Evolutionary conservation across 2,888 invertebrate species (phyloP).

Genomic region (Frankliniella intonsa): DNA sequence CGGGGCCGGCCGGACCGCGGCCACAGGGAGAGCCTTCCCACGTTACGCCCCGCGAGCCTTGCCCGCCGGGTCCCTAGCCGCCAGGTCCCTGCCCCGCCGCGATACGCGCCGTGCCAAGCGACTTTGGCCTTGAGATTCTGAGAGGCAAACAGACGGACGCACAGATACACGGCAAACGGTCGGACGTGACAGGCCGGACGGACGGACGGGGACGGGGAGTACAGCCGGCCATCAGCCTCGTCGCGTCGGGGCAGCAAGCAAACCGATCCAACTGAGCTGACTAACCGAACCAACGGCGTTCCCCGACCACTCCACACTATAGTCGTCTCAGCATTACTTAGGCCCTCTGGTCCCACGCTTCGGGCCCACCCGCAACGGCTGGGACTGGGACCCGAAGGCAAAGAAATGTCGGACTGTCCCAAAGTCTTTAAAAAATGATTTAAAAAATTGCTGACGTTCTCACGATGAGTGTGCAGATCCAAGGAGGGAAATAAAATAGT

Average conservation of each 20-base stretch:
- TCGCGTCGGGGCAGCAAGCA: background rate
- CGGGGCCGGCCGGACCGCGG: background rate
- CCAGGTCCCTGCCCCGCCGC: background rate
- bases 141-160: conserved; percentile 1
- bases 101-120: background rate
- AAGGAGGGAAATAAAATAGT: too few species aligned
- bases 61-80: background rate
- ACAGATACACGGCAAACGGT: conserved; percentile 21
- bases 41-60: background rate
- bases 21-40: background rate
- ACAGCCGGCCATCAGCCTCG: background rate
- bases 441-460: too few species aligned
- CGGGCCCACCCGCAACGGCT: too few species aligned
- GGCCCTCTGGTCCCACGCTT: too few species aligned
- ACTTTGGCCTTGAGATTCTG: conserved; percentile 10
- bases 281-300: too few species aligned
- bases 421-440: too few species aligned
- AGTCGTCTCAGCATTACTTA: too few species aligned
- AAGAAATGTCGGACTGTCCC: too few species aligned
- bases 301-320: too few species aligned
- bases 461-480: too few species aligned
- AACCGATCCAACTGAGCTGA: too few species aligned
- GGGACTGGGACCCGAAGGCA: too few species aligned
- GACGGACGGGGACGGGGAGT: background rate
- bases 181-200: conserved; percentile 30